Evolutionary conservation across 30 jellyfish, hydroid and myxozoan species (phyloP), one percentile per base, ranked within the genome.

Genomic region (Hydractinia symbiolongicarpus): DNA sequence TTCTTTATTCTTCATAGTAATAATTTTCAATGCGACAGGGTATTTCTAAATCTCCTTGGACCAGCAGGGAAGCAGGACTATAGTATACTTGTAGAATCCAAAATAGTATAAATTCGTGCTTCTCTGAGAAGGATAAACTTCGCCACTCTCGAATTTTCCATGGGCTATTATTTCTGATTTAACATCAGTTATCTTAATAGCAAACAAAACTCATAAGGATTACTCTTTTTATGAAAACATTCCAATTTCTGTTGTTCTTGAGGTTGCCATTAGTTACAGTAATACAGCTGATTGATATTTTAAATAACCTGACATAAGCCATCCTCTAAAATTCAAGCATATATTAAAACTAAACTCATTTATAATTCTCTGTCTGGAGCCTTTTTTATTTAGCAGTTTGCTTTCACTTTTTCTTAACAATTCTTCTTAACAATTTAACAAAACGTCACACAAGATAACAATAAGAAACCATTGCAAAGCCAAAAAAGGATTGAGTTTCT

Each of bases 191-290:
- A 58, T 16, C 17, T 58, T 58, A 16, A 58, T 58, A 16, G 69
- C 69, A 58, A 58, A n/a, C n/a, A 58, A 16, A 58, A 58, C 1
- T 58, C 69, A 58, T 58, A 58, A 30, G 44, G 44, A 30, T 30
- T 30, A 30, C 44, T 30, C 2, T 30, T 30, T 30, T 30, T 2
- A 30, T 2, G 69, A 58, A 2, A 58, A 16, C 69, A 58, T 58
- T 11, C 69, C 69, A 58, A 58, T 58, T 58, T 58, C 69, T 58
- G 69, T 58, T 58, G 69, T 58, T 11, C 17, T 58, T 58, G 69
- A 58, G 69, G 69, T 2, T 58, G 16, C 69, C 74, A 64, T 44
- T 64, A 64, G 52, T 64, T 64, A 51, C 74, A 13, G 74, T 64
- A 64, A 6, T 64, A 64, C 74, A 64, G 74, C 5, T n/a, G 74